Conservation (phyloP, 2,113 vertebrate species). For the Antechinus flavipes region DNA sequence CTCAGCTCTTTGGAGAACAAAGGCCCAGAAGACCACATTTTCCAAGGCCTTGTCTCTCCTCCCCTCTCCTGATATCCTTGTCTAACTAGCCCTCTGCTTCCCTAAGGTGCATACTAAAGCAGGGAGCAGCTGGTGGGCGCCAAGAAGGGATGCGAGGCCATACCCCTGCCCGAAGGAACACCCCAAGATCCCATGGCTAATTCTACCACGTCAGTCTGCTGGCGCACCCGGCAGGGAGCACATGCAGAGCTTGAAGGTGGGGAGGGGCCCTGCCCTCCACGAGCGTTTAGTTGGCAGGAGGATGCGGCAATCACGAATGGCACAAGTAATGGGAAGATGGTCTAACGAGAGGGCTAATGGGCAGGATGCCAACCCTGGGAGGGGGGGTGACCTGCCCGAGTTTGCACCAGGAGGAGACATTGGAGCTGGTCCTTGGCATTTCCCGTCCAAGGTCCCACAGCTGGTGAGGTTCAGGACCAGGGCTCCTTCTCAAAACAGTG, state of each 20-base stretch:
- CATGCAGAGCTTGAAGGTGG: not conserved
- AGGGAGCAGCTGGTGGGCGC: not conserved
- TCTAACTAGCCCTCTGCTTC: not conserved
- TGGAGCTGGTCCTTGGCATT: too few species aligned
- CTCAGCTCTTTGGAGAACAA: not conserved
- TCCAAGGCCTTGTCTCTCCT: not conserved
- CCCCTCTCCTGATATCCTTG: not conserved
- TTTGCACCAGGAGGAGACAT: not conserved
- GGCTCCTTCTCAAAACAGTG: not conserved
- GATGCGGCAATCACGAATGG: not conserved
- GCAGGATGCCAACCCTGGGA: not conserved
- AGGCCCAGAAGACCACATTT: not conserved
- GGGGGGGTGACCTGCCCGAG: not conserved
- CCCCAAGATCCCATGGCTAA: not conserved
- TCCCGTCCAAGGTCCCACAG: not conserved
- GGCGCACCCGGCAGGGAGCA: not conserved
- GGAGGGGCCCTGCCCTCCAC: not conserved
- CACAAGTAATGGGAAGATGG: too few species aligned
- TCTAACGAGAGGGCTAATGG: not conserved
- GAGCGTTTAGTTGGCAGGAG: not conserved
- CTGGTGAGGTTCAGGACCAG: not conserved
- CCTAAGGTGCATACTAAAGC: not conserved
- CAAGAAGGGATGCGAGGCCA: not conserved
- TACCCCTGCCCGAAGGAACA: not conserved
- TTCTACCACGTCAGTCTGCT: not conserved